Evolutionary conservation across 2,797 vertebrate genomes (phyloP).

Genomic region (Galago senegalensis): DNA sequence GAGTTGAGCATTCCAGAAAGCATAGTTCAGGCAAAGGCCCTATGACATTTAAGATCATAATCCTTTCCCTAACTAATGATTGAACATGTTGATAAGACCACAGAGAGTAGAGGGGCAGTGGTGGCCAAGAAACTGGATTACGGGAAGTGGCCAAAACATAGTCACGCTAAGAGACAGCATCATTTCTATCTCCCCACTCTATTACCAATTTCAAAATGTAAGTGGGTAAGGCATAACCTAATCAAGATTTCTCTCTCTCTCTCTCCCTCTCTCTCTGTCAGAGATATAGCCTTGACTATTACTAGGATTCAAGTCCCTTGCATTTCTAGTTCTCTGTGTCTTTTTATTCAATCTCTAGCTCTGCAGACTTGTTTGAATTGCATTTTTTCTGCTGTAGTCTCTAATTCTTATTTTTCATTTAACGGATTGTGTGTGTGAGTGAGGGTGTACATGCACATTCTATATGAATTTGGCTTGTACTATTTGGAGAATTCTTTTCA

Average conservation of each 20-base stretch:
- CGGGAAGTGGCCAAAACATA: neutral
- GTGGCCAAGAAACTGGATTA: neutral
- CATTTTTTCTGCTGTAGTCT: neutral
- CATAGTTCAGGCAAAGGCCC: neutral
- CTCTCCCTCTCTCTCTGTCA: too few species aligned
- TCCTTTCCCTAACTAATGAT: neutral
- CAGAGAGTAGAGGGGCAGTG: fast-evolving
- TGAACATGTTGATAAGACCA: neutral
- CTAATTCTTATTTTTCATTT: neutral
- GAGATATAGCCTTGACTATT: neutral
- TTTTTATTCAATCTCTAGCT: neutral
- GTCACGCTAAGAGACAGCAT: neutral
- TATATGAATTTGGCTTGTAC: neutral
- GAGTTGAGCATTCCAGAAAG: fast-evolving
- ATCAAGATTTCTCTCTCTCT: neutral
- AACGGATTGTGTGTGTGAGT: neutral
- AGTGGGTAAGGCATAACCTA: neutral
- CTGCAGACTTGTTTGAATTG: neutral
- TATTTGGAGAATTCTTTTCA: neutral
- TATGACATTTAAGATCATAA: neutral
- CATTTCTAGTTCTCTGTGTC: neutral
- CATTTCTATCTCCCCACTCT: neutral
- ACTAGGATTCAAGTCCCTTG: neutral
- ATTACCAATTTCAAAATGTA: neutral
- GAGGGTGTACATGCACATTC: neutral